phyloP scores from a whole-genome alignment of 2,113 vertebrate genomes.

The Accipiter cooperii region DNA sequence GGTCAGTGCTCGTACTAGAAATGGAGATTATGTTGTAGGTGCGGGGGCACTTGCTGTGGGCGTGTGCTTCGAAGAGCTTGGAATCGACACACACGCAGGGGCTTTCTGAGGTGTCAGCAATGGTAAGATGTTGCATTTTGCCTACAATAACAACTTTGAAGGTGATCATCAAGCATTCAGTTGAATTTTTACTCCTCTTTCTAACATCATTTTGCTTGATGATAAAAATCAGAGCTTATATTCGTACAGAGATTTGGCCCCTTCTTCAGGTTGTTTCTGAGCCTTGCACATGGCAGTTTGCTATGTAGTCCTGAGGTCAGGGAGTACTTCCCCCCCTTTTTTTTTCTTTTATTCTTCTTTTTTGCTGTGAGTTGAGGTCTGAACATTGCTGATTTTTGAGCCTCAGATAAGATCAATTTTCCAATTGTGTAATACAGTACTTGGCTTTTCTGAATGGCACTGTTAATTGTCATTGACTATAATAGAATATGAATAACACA shows the following conservation, averaged over 20 bases:
- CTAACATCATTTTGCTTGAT: neutral
- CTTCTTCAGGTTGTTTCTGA: neutral
- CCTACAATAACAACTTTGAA: constrained; percentile 28
- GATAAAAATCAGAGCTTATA: neutral
- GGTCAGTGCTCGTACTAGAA: neutral
- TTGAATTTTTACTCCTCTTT: neutral
- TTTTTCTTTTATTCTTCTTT: neutral
- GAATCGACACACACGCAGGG: neutral
- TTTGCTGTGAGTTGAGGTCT: neutral
- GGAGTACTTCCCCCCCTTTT: neutral
- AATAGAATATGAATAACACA: constrained; percentile 83
- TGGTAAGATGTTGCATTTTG: constrained; percentile 18
- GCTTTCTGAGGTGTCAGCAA: constrained; percentile 23
- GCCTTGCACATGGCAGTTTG: neutral
- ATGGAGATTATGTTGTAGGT: neutral
- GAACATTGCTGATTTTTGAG: constrained; percentile 18
- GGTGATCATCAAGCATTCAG: constrained; percentile 14
- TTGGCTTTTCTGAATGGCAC: constrained; percentile 83
- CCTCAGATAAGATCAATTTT: constrained; percentile 69
- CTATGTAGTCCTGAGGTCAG: neutral
- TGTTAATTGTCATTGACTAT: constrained; percentile 86
- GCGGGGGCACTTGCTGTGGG: neutral
- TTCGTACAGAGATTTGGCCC: neutral
- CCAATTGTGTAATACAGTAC: constrained; percentile 67
- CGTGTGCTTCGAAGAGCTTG: neutral